Conservation (phyloP, 2,113 vertebrate species). For the Sturnira hondurensis region DNA sequence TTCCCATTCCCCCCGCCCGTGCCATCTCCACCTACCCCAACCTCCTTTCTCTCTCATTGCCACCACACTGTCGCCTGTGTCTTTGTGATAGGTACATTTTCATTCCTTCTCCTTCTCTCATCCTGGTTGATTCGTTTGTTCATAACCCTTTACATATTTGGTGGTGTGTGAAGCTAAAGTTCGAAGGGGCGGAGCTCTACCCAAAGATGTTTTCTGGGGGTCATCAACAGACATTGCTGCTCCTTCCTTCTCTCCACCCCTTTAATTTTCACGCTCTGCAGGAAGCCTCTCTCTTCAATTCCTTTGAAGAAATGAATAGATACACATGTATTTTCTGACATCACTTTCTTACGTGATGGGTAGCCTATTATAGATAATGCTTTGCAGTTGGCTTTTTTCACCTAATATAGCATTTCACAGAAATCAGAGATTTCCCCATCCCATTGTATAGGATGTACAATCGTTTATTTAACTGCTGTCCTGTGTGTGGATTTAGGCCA, state of each 20-base stretch:
- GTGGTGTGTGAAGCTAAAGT: not conserved
- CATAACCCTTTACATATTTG: not conserved
- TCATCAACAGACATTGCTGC: too few species aligned
- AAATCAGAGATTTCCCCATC: not conserved
- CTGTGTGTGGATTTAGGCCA: not conserved
- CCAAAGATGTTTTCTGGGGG: not conserved
- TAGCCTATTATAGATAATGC: not conserved
- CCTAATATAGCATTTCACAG: not conserved
- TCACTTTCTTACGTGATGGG: not conserved
- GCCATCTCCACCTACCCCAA: too few species aligned
- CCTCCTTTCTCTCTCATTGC: too few species aligned
- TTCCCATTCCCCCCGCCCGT: too few species aligned
- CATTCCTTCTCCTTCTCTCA: too few species aligned
- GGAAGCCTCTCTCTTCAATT: not conserved
- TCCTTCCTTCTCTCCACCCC: not conserved
- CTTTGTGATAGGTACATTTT: too few species aligned
- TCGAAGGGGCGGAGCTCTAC: not conserved
- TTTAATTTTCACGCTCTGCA: not conserved
- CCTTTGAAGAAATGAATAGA: not conserved
- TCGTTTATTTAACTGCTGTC: not conserved
- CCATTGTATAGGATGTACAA: not conserved
- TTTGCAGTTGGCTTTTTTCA: not conserved
- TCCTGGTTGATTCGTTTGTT: not conserved
- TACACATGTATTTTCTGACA: not conserved
- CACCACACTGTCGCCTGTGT: too few species aligned